Conservation (phyloP, 2,888 invertebrate species). For the Syrista parreyssii region DNA sequence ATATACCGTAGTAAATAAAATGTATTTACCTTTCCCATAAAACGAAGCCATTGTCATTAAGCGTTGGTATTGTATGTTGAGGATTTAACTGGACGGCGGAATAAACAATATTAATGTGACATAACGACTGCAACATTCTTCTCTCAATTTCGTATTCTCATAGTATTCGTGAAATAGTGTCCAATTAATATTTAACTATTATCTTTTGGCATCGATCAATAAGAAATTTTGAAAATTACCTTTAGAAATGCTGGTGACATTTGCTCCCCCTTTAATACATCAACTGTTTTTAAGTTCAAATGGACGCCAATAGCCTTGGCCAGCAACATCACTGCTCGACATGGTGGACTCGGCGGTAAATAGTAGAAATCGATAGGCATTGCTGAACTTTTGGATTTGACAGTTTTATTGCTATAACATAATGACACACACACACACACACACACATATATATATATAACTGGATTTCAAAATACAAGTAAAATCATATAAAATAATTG, state of each 20-base stretch:
- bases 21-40: conserved; percentile 78
- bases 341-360: conserved; percentile 74
- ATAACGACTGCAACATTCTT: background rate
- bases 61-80: conserved; percentile 85
- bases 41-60: conserved; percentile 84
- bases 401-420: conserved; percentile 26
- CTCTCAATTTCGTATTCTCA: background rate
- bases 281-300: conserved; percentile 74
- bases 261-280: conserved; percentile 73
- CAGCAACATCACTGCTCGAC: conserved; percentile 73
- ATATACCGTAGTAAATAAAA: background rate
- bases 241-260: conserved; percentile 75
- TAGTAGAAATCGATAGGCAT: conserved; percentile 73
- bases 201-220: background rate
- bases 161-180: background rate
- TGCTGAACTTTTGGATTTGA: background rate
- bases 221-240: conserved; percentile 63
- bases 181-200: background rate
- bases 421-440: background rate
- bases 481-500: background rate
- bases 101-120: conserved; percentile 25
- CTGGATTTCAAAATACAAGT: background rate
- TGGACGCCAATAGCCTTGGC: conserved; percentile 75
- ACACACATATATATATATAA: background rate
- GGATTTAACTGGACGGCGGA: conserved; percentile 76